phyloP scores from a whole-genome alignment of 2,113 vertebrate species.

The Oophaga pumilio region DNA sequence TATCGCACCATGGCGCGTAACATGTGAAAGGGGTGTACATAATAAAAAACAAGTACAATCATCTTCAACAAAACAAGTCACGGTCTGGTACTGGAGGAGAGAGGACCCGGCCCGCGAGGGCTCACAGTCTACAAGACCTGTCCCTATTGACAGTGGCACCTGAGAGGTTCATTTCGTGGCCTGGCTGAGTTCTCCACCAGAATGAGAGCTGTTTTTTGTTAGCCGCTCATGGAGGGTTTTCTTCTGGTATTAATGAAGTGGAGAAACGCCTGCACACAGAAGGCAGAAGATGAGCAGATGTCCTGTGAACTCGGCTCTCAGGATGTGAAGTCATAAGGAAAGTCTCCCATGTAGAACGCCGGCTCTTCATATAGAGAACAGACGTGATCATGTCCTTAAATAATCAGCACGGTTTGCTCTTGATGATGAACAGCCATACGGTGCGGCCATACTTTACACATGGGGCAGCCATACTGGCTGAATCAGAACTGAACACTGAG shows the following conservation, averaged over 20 bases:
- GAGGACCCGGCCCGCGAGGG: no score
- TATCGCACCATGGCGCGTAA: no score
- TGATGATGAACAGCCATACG: slow-evolving; percentile 4
- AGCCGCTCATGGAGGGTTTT: background rate
- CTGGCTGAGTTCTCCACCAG: background rate
- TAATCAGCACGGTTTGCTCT: background rate
- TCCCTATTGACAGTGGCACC: no score
- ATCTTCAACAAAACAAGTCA: no score
- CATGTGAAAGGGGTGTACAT: no score
- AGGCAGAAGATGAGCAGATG: slow-evolving; percentile 29
- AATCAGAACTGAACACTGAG: no score
- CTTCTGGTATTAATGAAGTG: slow-evolving; percentile 14
- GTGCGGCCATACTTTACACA: background rate
- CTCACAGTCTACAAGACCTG: no score
- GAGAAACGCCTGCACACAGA: background rate
- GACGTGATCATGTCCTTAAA: background rate
- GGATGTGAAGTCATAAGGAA: slow-evolving; percentile 24
- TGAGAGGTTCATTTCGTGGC: background rate
- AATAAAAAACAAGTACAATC: no score
- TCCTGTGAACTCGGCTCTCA: background rate
- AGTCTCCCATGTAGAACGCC: background rate
- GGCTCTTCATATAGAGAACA: background rate
- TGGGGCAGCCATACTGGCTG: background rate
- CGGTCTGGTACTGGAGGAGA: no score
- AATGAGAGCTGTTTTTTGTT: background rate